Conservation (phyloP, 2,113 vertebrate genomes). For the Rhegmatorhina hoffmannsi region DNA sequence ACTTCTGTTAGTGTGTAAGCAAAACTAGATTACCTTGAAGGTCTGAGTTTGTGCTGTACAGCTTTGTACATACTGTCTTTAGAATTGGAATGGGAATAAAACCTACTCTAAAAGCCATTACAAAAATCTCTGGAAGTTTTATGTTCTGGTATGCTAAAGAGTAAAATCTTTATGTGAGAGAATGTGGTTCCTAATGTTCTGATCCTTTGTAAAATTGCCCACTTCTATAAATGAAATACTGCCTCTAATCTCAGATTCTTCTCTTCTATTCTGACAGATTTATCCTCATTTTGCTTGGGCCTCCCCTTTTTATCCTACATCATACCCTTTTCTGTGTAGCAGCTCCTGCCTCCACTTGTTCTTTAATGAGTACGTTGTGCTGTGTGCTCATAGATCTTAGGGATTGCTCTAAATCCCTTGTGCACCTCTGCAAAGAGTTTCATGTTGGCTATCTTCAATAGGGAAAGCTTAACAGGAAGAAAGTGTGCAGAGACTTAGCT, state of each 20-base stretch:
- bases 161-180: not conserved
- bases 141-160: not conserved
- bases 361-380: not conserved
- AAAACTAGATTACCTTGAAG: not conserved
- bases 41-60: not conserved
- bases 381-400: not conserved
- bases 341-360: not conserved
- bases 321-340: not conserved
- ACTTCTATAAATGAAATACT: not conserved
- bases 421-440: not conserved
- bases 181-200: not conserved
- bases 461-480: not conserved
- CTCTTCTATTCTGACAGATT: not conserved
- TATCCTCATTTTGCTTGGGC: not conserved
- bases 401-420: not conserved
- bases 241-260: not conserved
- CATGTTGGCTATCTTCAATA: not conserved
- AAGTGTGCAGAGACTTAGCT: not conserved
- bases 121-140: not conserved
- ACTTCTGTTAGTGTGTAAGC: not conserved
- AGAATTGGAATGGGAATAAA: not conserved
- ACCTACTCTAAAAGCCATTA: not conserved
- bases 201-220: not conserved
- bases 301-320: not conserved
- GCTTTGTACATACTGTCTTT: not conserved